phyloP scores from a whole-genome alignment of 2,888 invertebrate genomes.

The Cylindroiulus punctatus region DNA sequence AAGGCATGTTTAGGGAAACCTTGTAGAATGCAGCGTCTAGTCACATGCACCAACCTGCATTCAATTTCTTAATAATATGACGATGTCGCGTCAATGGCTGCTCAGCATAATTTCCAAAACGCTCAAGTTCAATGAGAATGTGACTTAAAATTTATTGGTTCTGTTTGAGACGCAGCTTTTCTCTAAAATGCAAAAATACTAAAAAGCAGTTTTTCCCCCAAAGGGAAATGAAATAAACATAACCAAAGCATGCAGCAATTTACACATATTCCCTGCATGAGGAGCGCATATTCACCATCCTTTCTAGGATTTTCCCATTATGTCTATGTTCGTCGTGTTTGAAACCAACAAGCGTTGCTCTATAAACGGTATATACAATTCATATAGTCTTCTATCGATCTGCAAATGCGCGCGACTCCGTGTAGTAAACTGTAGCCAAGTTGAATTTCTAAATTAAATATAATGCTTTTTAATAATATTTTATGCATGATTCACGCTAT shows the following conservation, averaged over 20 bases:
- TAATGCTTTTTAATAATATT: conserved; percentile 47
- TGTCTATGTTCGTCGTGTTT: not conserved
- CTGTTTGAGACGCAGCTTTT: too few species aligned
- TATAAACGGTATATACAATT: not conserved
- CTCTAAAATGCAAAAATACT: not conserved
- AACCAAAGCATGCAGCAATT: not conserved
- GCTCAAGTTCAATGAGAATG: too few species aligned
- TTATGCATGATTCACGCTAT: conserved; percentile 47
- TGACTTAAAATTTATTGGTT: too few species aligned
- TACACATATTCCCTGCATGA: not conserved
- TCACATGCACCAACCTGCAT: too few species aligned
- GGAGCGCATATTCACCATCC: not conserved
- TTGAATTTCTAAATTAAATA: conserved; percentile 47
- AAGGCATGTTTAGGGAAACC: too few species aligned
- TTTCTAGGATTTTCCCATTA: not conserved
- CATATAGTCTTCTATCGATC: conserved; percentile 15
- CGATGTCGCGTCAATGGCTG: too few species aligned
- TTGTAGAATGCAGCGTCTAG: too few species aligned
- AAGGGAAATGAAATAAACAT: not conserved
- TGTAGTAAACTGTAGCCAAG: conserved; percentile 33
- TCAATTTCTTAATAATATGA: too few species aligned
- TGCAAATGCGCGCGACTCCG: conserved; percentile 4
- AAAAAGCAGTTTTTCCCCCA: not conserved
- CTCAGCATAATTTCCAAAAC: too few species aligned
- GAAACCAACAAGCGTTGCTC: conserved; percentile 8